Evolutionary conservation across 2,888 invertebrate species (phyloP).

Genomic region (Gymnocheta viridis): DNA sequence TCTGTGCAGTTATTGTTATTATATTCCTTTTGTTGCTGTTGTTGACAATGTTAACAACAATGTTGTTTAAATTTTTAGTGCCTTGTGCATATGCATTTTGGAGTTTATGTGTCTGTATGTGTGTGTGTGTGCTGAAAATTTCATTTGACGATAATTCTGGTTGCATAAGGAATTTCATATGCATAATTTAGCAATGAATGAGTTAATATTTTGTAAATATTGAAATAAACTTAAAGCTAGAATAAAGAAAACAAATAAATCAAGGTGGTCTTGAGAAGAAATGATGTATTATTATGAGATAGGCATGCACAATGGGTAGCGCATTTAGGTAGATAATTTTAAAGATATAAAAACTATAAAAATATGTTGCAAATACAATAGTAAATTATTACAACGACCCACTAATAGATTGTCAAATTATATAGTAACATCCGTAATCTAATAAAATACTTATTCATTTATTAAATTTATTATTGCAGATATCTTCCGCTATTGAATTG

Average conservation of each 20-base stretch:
- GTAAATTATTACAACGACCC: too few relatives aligned
- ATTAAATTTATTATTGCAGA: too few relatives aligned
- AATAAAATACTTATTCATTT: too few relatives aligned
- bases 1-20: constrained; percentile 25
- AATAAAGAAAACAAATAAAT: constrained; percentile 66
- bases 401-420: too few relatives aligned
- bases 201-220: constrained; percentile 64
- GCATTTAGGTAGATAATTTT: too few relatives aligned
- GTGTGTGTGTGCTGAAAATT: not conserved
- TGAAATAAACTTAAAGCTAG: constrained; percentile 65
- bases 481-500: too few relatives aligned
- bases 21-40: constrained; percentile 17
- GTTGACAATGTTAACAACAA: constrained; percentile 48
- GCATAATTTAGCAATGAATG: constrained; percentile 69
- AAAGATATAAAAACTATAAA: not conserved
- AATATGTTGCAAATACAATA: too few relatives aligned
- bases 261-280: constrained; percentile 65
- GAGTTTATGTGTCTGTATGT: not conserved
- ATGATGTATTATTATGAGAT: not conserved
- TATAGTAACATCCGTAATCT: too few relatives aligned
- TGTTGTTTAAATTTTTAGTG: constrained; percentile 44
- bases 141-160: constrained; percentile 58
- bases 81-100: not conserved
- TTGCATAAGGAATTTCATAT: constrained; percentile 70
- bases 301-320: constrained; percentile 15